Evolutionary conservation across 2,888 invertebrate species (phyloP).

Genomic region (Caenorhabditis sp.): DNA sequence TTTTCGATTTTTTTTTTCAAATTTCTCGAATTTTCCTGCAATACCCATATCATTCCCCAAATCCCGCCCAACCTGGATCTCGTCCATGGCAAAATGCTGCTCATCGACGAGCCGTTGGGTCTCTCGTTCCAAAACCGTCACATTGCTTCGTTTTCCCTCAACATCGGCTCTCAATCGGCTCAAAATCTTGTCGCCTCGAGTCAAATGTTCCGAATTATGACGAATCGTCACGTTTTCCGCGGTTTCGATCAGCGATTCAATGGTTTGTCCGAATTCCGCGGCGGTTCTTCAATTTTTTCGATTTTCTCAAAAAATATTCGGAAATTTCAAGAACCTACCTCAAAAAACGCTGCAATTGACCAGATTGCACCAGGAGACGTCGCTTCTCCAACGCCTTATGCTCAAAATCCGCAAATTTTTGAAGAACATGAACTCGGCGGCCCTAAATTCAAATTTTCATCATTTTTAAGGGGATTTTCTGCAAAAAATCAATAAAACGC

Average conservation of each 20-base stretch:
- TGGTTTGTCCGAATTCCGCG: neutral
- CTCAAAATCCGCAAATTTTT: constrained; percentile 52
- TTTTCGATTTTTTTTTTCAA: too few species aligned
- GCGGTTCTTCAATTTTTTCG: neutral
- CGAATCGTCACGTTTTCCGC: neutral
- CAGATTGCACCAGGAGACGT: constrained; percentile 30
- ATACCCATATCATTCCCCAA: too few species aligned
- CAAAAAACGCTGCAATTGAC: constrained; percentile 30
- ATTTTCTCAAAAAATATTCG: neutral
- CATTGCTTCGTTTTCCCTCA: constrained; percentile 13
- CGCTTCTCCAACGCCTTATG: constrained; percentile 26
- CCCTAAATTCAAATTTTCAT: constrained; percentile 12
- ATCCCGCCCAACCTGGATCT: constrained; percentile 34
- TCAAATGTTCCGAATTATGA: constrained; percentile 23
- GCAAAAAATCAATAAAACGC: neutral
- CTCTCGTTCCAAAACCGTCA: constrained; percentile 21
- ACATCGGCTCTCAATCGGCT: constrained; percentile 10
- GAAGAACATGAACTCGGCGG: constrained; percentile 47
- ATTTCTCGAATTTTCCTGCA: too few species aligned
- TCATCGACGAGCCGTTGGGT: constrained; percentile 14
- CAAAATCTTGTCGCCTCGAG: constrained; percentile 13
- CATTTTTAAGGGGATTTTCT: neutral
- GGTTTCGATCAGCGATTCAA: neutral
- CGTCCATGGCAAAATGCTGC: constrained; percentile 33
- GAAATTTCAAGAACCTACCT: too few species aligned